A percentile compares a stretch with the other conserved stretches of the same genome.
These are phyloP conservation scores for Ceratitis capitata DNA, from an alignment of 1,140 invertebrate species.

Conservation along the genomic window DNA sequence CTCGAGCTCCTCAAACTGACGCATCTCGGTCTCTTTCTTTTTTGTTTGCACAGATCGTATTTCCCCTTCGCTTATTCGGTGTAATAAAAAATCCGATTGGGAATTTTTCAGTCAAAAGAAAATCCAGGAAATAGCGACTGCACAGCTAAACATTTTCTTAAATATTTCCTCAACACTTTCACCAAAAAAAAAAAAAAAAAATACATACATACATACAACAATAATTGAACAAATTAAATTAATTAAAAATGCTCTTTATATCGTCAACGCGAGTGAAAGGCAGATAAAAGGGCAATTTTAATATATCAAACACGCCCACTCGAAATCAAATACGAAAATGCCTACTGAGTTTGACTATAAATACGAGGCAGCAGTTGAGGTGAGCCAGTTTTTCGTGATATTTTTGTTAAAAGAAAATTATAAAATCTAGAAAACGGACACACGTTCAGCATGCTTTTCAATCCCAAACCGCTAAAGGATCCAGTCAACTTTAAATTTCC, in stretches of 20 bases:
- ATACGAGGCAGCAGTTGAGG: neutral
- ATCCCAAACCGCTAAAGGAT: slow-evolving; percentile 42
- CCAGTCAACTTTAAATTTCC: slow-evolving; percentile 51
- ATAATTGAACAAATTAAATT: neutral
- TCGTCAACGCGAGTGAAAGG: neutral
- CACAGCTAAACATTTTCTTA: no score
- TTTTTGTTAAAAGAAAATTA: no score
- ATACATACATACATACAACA: no score
- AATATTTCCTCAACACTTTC: no score
- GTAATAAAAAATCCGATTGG: no score
- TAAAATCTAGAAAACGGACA: neutral
- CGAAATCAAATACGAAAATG: neutral
- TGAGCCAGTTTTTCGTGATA: neutral
- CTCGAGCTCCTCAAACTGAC: no score
- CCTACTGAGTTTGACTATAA: neutral
- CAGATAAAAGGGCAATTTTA: neutral
- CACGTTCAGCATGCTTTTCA: slow-evolving; percentile 29
- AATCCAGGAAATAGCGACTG: no score
- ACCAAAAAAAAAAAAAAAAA: no score
- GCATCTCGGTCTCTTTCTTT: no score
- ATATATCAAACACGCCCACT: neutral
- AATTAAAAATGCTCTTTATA: neutral
- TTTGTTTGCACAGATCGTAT: no score
- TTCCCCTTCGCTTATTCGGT: no score
- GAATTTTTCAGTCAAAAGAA: no score